These are phyloP conservation scores for Diarsia brunnea DNA, from an alignment of 2,888 invertebrate genomes.

Conservation along the genomic window DNA sequence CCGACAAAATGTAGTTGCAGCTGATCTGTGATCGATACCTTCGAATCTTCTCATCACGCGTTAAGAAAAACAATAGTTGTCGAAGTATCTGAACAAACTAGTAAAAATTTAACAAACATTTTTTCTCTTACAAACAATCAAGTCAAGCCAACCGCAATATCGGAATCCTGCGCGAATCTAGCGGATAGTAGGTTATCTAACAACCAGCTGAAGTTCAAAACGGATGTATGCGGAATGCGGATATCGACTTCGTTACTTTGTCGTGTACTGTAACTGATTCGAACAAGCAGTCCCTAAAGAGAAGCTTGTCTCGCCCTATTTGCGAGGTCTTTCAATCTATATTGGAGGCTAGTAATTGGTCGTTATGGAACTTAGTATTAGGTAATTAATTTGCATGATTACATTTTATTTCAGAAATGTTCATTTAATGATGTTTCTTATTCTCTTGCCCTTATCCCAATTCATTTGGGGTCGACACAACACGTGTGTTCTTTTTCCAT, in stretches of 20 bases:
- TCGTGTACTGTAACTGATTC: slow-evolving; percentile 37
- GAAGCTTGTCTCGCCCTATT: neutral
- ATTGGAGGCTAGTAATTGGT: neutral
- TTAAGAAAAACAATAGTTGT: neutral
- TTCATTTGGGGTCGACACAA: no score
- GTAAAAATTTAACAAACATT: neutral
- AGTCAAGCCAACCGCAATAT: slow-evolving; percentile 11
- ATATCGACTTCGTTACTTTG: slow-evolving; percentile 54
- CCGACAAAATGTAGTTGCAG: no score
- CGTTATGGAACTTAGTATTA: no score
- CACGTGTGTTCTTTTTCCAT: no score
- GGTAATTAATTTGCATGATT: no score
- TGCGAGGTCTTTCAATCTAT: neutral
- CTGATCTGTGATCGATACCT: no score
- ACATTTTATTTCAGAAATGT: no score
- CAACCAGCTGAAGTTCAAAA: slow-evolving; percentile 21
- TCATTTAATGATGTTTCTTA: no score
- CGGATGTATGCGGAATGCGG: slow-evolving; percentile 47
- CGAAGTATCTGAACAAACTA: neutral
- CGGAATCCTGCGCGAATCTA: neutral
- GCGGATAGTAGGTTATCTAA: slow-evolving; percentile 17
- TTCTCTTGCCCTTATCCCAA: no score
- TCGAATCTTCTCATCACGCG: no score
- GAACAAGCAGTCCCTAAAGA: slow-evolving; percentile 36
- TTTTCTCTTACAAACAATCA: neutral